Percentiles rank a stretch among this genome's conserved stretches.
These are phyloP conservation scores for Isaurus tuberculatus DNA, from an alignment of 92 coral and sea anemone genomes.

Conservation along the genomic window DNA sequence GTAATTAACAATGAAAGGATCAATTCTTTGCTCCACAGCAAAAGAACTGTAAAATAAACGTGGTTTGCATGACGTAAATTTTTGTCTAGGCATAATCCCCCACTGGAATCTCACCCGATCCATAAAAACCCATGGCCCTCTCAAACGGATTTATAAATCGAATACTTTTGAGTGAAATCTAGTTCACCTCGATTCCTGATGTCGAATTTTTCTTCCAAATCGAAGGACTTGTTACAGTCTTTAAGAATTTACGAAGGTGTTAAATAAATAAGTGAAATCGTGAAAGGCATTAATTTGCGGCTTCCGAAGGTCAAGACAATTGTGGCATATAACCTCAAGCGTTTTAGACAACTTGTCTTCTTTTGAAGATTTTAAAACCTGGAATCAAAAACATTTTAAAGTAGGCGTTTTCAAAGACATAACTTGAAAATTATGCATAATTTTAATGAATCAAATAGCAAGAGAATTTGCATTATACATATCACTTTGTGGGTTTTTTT, in stretches of 20 bases:
- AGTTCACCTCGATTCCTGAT: too few species aligned
- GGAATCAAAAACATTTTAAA: neutral
- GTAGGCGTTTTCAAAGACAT: neutral
- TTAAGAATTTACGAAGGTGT: neutral
- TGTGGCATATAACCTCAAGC: neutral
- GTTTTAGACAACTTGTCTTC: neutral
- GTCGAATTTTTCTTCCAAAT: neutral
- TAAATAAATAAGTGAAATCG: neutral
- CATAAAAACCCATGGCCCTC: too few species aligned
- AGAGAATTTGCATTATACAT: neutral
- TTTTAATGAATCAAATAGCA: neutral
- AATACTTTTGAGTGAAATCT: too few species aligned
- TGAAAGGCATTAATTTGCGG: neutral
- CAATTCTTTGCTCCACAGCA: neutral
- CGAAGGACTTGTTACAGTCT: neutral
- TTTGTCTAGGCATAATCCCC: neutral
- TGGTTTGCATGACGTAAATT: neutral
- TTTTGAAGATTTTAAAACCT: neutral
- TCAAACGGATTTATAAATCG: too few species aligned
- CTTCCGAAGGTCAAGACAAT: neutral
- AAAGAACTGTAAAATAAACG: neutral
- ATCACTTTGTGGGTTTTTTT: neutral
- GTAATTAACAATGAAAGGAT: too few species aligned
- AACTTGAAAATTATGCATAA: neutral
- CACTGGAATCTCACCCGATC: too few species aligned